A percentile compares a stretch with the other conserved stretches of the same genome.
phyloP scores from a whole-genome alignment of 2,113 vertebrate genomes.

The Chaetura pelagica region DNA sequence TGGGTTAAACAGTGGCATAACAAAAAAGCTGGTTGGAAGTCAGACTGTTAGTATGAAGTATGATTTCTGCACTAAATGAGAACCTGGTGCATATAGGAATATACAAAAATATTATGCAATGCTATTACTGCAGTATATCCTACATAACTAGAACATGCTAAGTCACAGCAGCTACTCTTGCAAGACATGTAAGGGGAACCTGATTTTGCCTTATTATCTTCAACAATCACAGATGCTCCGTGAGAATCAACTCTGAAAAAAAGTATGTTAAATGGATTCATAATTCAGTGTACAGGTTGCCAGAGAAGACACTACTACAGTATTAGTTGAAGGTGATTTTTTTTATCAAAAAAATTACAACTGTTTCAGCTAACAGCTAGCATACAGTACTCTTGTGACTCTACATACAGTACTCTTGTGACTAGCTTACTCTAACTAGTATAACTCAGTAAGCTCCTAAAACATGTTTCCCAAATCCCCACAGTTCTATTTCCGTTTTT shows the following conservation, averaged over 20 bases:
- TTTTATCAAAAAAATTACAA: too few species aligned
- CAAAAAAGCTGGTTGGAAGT: neutral
- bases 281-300: neutral
- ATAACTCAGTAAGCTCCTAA: neutral
- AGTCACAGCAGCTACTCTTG: neutral
- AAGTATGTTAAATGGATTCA: neutral
- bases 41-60: neutral
- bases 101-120: neutral
- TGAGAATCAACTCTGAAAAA: neutral
- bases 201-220: neutral
- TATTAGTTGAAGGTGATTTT: neutral
- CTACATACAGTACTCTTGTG: fast-evolving
- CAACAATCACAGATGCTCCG: neutral
- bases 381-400: neutral
- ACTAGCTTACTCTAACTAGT: neutral
- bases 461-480: neutral
- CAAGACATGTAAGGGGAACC: neutral
- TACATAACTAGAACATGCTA: neutral
- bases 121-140: neutral
- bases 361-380: neutral
- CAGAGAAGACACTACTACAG: neutral
- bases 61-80: neutral
- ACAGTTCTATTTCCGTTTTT: neutral
- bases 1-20: neutral
- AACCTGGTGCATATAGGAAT: neutral